Conservation (phyloP, 2,888 invertebrate genomes). For the Pollenia amentaria region DNA sequence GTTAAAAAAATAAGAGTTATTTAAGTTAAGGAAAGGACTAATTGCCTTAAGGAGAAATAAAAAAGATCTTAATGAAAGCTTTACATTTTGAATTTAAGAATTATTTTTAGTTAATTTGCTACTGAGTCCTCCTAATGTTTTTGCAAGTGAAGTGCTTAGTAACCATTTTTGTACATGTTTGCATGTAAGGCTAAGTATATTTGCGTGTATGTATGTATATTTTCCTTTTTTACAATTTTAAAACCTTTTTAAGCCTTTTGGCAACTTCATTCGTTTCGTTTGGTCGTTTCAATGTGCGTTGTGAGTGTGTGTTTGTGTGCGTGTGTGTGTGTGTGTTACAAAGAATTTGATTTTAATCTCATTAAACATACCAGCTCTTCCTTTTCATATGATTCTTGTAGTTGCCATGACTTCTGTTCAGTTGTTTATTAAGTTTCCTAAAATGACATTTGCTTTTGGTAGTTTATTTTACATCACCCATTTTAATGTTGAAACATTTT, state of each 20-base stretch:
- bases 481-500: neutral
- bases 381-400: neutral
- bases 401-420: constrained; percentile 1
- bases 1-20: too few relatives aligned
- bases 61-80: neutral
- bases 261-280: constrained; percentile 29
- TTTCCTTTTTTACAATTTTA: neutral
- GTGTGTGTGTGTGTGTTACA: neutral
- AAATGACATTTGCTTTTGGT: constrained; percentile 24
- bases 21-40: too few relatives aligned
- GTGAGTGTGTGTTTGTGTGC: too few relatives aligned
- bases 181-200: neutral
- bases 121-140: neutral
- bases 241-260: constrained; percentile 46
- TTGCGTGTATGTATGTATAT: neutral
- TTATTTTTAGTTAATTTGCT: too few relatives aligned
- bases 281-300: neutral
- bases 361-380: constrained; percentile 23
- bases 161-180: neutral
- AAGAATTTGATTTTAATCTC: constrained; percentile 57
- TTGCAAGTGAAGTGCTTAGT: neutral
- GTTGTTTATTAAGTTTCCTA: constrained; percentile 24
- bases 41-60: too few relatives aligned
- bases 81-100: neutral
- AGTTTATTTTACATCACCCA: neutral